Conservation (phyloP, 1,140 invertebrate species). For the Holotrichia oblita region DNA sequence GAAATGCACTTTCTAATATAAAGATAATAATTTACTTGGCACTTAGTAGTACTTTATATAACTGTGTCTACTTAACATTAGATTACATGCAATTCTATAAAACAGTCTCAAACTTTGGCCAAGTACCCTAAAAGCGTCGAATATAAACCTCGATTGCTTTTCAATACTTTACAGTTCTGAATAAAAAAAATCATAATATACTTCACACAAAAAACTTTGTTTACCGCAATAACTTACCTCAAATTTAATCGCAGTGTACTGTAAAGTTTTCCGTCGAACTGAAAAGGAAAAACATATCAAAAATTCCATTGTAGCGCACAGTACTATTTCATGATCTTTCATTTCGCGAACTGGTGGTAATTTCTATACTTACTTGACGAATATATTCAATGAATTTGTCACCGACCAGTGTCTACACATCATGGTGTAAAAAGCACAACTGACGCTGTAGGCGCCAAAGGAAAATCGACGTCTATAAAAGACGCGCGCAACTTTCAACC, state of each 20-base stretch:
- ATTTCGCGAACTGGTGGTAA: background rate
- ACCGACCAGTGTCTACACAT: conserved; percentile 11
- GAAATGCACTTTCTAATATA: no score
- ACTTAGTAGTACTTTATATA: no score
- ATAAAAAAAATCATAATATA: background rate
- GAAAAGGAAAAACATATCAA: conserved; percentile 1
- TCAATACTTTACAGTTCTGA: no score
- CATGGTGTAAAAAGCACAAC: conserved; percentile 22
- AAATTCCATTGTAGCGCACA: background rate
- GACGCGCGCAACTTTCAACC: conserved; percentile 33
- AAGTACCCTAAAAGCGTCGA: no score
- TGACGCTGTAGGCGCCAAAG: conserved; percentile 20
- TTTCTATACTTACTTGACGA: conserved; percentile 14
- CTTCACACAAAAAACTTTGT: no score
- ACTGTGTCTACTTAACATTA: no score
- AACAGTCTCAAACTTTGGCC: no score
- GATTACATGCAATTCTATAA: no score
- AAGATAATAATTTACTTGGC: no score
- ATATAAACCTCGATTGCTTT: no score
- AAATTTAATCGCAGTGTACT: background rate
- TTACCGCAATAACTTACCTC: background rate
- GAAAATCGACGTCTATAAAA: conserved; percentile 34
- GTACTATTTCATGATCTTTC: background rate
- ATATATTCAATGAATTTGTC: conserved; percentile 21
- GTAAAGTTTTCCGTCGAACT: background rate